Percentiles rank a stretch among this genome's conserved stretches.
phyloP scores from a whole-genome alignment of 1,140 invertebrate genomes.

The Drosophila kohkoa region DNA sequence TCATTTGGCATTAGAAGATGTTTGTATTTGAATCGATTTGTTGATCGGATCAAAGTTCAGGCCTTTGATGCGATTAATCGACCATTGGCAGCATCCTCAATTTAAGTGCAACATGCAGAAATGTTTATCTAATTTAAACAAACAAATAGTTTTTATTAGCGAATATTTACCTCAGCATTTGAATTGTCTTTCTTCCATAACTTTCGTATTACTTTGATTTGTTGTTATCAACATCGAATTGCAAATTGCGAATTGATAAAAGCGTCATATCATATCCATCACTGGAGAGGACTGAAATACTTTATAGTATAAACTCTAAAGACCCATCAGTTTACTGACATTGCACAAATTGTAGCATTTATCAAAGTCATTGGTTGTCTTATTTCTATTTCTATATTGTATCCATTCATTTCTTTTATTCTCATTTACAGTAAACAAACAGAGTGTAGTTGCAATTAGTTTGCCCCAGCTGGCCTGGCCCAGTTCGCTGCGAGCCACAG shows the following conservation, averaged over 20 bases:
- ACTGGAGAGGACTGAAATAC: conserved; percentile 4
- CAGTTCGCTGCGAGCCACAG: conserved; percentile 9
- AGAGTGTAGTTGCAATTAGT: conserved; percentile 68
- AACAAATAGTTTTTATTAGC: conserved; percentile 36
- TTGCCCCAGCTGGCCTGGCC: conserved; percentile 33
- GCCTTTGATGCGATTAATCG: neutral
- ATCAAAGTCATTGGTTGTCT: conserved; percentile 47
- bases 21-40: neutral
- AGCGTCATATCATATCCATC: conserved; percentile 19
- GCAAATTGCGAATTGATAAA: conserved; percentile 13
- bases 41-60: conserved; percentile 5
- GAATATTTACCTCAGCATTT: conserved; percentile 42
- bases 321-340: conserved; percentile 39
- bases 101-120: neutral
- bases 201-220: conserved; percentile 23
- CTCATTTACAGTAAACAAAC: conserved; percentile 16
- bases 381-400: conserved; percentile 15
- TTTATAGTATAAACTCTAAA: conserved; percentile 2
- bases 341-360: conserved; percentile 48
- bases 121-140: conserved; percentile 21
- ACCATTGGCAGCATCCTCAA: conserved; percentile 2
- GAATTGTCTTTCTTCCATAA: neutral
- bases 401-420: conserved; percentile 32
- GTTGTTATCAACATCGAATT: conserved; percentile 12
- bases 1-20: neutral